phyloP scores from a whole-genome alignment of 1,140 invertebrate species.

The Megalonaias nervosa region DNA sequence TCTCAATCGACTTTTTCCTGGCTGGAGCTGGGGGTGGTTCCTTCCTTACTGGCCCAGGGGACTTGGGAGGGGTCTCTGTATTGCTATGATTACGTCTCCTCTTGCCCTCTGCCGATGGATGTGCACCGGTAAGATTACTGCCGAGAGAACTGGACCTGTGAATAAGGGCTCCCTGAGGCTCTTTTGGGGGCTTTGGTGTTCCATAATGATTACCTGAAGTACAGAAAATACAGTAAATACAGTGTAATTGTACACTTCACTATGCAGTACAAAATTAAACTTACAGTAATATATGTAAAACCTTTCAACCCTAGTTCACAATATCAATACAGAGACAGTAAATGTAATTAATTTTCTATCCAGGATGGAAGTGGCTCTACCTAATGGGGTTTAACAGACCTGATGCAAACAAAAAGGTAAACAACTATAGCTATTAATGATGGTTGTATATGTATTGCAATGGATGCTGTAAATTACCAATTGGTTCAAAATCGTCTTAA shows the following conservation, averaged over 20 bases:
- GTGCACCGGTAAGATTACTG: conserved; percentile 73
- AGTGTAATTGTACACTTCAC: not conserved
- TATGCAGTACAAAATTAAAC: not conserved
- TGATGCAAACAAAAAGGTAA: too few species aligned
- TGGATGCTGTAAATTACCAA: too few species aligned
- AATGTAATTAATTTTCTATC: too few species aligned
- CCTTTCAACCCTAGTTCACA: not conserved
- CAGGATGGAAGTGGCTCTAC: too few species aligned
- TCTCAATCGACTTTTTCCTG: conserved; percentile 58
- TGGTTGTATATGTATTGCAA: too few species aligned
- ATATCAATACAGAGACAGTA: too few species aligned
- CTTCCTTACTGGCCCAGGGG: conserved; percentile 49
- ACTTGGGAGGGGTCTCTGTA: conserved; percentile 60
- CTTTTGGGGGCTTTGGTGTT: conserved; percentile 72
- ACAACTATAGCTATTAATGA: too few species aligned
- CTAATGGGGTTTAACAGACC: too few species aligned
- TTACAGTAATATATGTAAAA: not conserved
- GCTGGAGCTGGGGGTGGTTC: conserved; percentile 39
- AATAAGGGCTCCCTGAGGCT: conserved; percentile 61
- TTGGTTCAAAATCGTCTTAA: too few species aligned
- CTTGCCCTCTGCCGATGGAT: conserved; percentile 76
- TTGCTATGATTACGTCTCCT: conserved; percentile 75
- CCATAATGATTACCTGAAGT: conserved; percentile 73
- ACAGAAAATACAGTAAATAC: conserved; percentile 3
- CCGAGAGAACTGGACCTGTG: conserved; percentile 63